Evolutionary conservation across 2,888 invertebrate genomes (phyloP), one percentile per base, ranked within the genome.

Genomic region (Prenolepis imparis): DNA sequence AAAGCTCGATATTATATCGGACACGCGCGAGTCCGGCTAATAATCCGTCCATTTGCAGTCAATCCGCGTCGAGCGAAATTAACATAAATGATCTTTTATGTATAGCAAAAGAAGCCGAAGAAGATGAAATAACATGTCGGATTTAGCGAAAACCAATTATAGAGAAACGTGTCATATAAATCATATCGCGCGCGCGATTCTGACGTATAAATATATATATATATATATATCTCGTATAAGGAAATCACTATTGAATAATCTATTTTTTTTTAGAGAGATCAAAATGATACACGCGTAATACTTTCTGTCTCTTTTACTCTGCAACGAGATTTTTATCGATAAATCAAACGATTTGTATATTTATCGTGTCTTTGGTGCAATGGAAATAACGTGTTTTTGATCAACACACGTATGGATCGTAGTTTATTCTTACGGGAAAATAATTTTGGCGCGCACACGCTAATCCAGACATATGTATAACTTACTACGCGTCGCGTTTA

Each of bases 1-100:
- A 44, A 73, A 73, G 57, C 59, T 39, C 24, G 57, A 61, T 61
- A 61, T 73, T 73, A 73, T 28, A n/a, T n/a, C 4, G 9, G 24
- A 70, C 5, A 32, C 41, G 15, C 21, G 24, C 24, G 41, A 28
- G n/a, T 41, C 8, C 55, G n/a, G 18, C 28, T 28, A 21, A 52
- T 52, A 52, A 73, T 73, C n/a, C 12, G 15, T n/a, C 18, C 41
- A 73, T 61, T 41, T 32, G 0, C 41, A n/a, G 28, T 28, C 41
- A 18, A 61, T 44, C 11, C 41, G 41, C 28, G 28, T 12, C n/a
- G 36, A 32, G 15, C 5, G 39, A 57, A 72, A 24, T 21, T 11
- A 21, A 28, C 57, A 39, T 57, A 39, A 72, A 18, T 11, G 18
- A 11, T 12, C 0, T 39, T 21, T 39, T 9, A 11, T 24, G 24